Percentiles rank a stretch among this genome's conserved stretches.
These are phyloP conservation scores for Saguinus midas DNA, from an alignment of 2,113 vertebrate species.

Conservation along the genomic window DNA sequence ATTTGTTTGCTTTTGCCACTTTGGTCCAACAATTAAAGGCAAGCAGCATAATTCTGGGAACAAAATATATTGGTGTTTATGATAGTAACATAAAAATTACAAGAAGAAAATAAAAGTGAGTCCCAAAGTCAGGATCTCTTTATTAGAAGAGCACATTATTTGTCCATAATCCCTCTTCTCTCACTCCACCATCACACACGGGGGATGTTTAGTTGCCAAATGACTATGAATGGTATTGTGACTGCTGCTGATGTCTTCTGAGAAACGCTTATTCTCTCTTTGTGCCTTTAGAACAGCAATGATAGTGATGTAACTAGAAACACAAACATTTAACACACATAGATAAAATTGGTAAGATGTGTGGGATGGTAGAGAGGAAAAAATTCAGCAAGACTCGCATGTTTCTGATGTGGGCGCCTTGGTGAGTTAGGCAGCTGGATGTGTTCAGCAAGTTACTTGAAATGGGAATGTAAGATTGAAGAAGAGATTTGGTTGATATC, in stretches of 20 bases:
- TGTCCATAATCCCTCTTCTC: rapidly evolving
- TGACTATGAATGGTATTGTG: background rate
- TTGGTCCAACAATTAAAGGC: constrained; percentile 16
- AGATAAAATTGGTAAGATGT: background rate
- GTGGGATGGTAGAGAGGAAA: background rate
- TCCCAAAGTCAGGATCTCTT: background rate
- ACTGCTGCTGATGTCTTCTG: background rate
- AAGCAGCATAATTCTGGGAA: background rate
- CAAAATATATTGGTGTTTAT: background rate
- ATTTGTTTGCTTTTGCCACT: background rate
- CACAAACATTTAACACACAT: background rate
- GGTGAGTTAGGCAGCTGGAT: too few relatives aligned
- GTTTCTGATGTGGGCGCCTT: background rate
- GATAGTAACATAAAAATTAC: background rate
- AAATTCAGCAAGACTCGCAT: background rate
- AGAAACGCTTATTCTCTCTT: background rate
- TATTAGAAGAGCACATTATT: background rate
- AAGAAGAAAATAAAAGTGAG: constrained; percentile 39
- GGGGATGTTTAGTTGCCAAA: background rate
- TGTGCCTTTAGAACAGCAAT: background rate
- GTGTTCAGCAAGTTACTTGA: background rate
- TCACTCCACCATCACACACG: background rate
- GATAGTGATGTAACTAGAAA: background rate
- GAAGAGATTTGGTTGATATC: background rate
- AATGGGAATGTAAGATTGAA: background rate